Evolutionary conservation across 1,140 invertebrate genomes (phyloP).

Genomic region (Scaptomyza hsui): DNA sequence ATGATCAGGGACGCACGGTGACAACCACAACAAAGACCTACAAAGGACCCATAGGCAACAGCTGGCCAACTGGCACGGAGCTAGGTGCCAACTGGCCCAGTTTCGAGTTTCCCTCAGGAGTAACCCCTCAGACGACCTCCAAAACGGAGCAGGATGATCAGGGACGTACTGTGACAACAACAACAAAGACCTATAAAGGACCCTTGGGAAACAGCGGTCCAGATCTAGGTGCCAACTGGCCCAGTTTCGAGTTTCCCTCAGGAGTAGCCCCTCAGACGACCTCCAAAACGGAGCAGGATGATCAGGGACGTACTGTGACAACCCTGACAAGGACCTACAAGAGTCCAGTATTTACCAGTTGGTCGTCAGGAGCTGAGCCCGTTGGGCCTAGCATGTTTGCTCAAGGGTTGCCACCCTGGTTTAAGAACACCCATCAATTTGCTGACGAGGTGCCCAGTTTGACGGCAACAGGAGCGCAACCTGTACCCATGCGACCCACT

Average conservation of each 20-base stretch:
- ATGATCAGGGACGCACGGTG: slow-evolving; percentile 34
- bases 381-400: background rate
- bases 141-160: slow-evolving; percentile 50
- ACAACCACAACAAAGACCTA: slow-evolving; percentile 20
- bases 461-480: background rate
- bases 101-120: slow-evolving; percentile 43
- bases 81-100: slow-evolving; percentile 12
- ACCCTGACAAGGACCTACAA: slow-evolving; percentile 36
- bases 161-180: slow-evolving; percentile 32
- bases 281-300: slow-evolving; percentile 55
- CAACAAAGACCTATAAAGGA: slow-evolving; percentile 1
- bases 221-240: slow-evolving; percentile 6
- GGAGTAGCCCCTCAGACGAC: slow-evolving; percentile 45
- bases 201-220: background rate
- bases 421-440: background rate
- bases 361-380: background rate
- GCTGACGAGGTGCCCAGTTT: background rate
- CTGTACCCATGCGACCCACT: background rate
- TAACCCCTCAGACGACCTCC: slow-evolving; percentile 41
- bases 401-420: slow-evolving; percentile 26
- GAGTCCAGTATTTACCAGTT: background rate
- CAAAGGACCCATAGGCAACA: background rate
- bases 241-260: slow-evolving; percentile 33
- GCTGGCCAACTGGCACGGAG: slow-evolving; percentile 11
- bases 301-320: slow-evolving; percentile 49